Percentiles rank a stretch among this genome's conserved stretches.
Conservation (phyloP, 2,797 vertebrate genomes). For the Adrianichthys oophorus region DNA sequence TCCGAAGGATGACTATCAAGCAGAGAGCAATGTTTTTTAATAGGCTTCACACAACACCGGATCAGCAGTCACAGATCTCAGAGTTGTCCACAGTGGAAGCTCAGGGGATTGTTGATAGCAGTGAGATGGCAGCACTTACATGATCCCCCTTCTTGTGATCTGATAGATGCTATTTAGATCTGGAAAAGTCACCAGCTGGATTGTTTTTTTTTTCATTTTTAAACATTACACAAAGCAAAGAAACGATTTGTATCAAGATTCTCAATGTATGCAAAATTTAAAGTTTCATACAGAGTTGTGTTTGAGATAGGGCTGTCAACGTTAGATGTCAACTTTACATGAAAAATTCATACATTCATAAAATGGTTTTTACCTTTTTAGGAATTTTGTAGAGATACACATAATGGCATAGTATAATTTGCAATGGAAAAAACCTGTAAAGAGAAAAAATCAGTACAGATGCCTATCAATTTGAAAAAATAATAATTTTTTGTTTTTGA, state of each 20-base stretch:
- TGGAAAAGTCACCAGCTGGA: conserved; percentile 29
- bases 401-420: conserved; percentile 1
- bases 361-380: not conserved
- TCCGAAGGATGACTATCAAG: conserved; percentile 43
- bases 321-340: conserved; percentile 14
- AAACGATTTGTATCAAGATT: conserved; percentile 9
- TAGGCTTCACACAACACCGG: conserved; percentile 47
- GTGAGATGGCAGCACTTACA: conserved; percentile 22
- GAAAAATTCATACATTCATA: conserved; percentile 16
- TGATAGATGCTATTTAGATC: conserved; percentile 28
- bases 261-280: conserved; percentile 25
- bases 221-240: conserved; percentile 13
- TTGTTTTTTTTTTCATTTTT: conserved; percentile 6
- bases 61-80: conserved; percentile 35
- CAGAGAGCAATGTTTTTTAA: conserved; percentile 43
- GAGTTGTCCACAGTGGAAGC: conserved; percentile 33
- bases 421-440: conserved; percentile 15
- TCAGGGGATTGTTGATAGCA: conserved; percentile 37
- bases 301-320: not conserved
- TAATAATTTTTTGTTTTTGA: too few species aligned
- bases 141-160: conserved; percentile 19
- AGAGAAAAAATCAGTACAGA: conserved; percentile 34
- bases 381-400: not conserved
- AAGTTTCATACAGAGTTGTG: conserved; percentile 1
- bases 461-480: conserved; percentile 22